These are phyloP conservation scores for Bombus haemorrhoidalis DNA, from an alignment of 1,140 invertebrate genomes.

Conservation along the genomic window DNA sequence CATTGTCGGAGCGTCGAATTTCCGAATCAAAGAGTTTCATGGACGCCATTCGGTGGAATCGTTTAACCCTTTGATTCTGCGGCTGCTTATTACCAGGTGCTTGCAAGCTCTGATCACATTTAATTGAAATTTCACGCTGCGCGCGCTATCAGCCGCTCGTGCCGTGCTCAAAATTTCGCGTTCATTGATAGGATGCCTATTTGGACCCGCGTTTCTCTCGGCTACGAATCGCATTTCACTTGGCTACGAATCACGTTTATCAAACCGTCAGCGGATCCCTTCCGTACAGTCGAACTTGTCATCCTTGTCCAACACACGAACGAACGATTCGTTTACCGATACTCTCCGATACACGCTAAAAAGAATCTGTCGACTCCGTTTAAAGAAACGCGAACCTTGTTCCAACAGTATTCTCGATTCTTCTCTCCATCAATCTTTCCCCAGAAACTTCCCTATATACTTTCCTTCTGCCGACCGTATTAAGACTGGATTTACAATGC, in stretches of 20 bases:
- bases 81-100: not conserved
- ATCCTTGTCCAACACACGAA: not conserved
- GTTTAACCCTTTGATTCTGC: not conserved
- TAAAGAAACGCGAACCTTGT: not conserved
- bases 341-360: not conserved
- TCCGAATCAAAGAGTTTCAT: too few relatives aligned
- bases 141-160: not conserved
- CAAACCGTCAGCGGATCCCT: not conserved
- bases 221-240: not conserved
- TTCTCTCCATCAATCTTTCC: not conserved
- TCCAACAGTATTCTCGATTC: not conserved
- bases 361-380: not conserved
- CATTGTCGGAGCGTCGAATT: not conserved
- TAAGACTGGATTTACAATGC: not conserved
- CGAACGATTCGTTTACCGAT: not conserved
- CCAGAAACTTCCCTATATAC: not conserved
- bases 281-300: not conserved
- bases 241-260: not conserved
- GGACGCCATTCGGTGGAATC: not conserved
- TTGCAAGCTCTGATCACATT: not conserved
- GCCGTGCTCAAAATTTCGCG: not conserved
- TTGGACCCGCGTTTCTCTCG: not conserved
- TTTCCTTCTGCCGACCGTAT: too few relatives aligned
- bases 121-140: constrained; percentile 27
- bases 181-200: not conserved